These are phyloP conservation scores for mouse (Mus musculus) DNA, from an alignment of 2,113 vertebrate species.

Conservation along the genomic window GRCm39 chr15:20372001-20372500, in stretches of 20 bases:
- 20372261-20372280: neutral
- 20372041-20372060: neutral
- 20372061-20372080: neutral
- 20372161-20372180: neutral
- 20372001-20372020: no score
- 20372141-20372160: neutral
- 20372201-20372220: neutral
- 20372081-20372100: neutral
- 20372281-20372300: neutral
- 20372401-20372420: neutral
- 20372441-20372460: neutral
- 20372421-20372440: neutral
- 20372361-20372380: neutral
- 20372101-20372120: neutral
- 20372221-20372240: fast-evolving
- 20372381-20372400: neutral
- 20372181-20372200: neutral
- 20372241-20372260: neutral
- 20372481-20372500: neutral
- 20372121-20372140: neutral
- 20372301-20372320: neutral
- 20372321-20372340: neutral
- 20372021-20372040: no score
- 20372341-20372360: neutral
- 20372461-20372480: neutral